Evolutionary conservation across 2,888 invertebrate genomes (phyloP).

Genomic region (Tenthredo mesomela): DNA sequence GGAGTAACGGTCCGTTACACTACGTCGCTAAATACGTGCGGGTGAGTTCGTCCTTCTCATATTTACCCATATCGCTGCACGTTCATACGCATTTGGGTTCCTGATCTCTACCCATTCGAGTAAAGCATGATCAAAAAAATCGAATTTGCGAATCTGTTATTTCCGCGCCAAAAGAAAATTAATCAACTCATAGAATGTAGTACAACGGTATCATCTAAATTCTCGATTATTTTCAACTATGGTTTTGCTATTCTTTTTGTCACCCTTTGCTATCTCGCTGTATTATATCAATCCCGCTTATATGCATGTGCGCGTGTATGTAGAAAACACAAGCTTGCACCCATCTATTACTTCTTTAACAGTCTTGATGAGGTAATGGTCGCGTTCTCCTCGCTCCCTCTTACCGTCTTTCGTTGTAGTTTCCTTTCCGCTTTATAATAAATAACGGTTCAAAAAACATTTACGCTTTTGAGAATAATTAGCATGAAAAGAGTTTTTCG

Average conservation of each 20-base stretch:
- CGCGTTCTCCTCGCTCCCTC: not conserved
- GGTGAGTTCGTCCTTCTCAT: not conserved
- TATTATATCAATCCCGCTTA: not conserved
- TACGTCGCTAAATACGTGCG: not conserved
- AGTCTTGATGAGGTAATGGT: conserved; percentile 73
- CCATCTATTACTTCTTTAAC: conserved; percentile 69
- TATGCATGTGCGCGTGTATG: not conserved
- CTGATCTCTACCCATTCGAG: not conserved
- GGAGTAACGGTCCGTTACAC: not conserved
- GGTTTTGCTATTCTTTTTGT: not conserved
- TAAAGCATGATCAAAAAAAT: not conserved
- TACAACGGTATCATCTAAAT: not conserved
- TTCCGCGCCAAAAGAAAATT: too few species aligned
- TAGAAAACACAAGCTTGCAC: not conserved
- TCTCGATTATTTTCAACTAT: not conserved
- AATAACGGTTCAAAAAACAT: not conserved
- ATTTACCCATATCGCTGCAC: not conserved
- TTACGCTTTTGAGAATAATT: not conserved
- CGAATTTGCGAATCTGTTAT: too few species aligned
- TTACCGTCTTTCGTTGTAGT: conserved; percentile 71
- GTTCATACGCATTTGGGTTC: not conserved
- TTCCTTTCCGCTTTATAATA: conserved; percentile 67
- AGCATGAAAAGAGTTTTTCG: too few species aligned
- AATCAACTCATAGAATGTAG: too few species aligned
- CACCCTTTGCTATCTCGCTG: not conserved